These are phyloP conservation scores for Gerosis bhagava DNA, from an alignment of 2,888 invertebrate species.

Conservation along the genomic window DNA sequence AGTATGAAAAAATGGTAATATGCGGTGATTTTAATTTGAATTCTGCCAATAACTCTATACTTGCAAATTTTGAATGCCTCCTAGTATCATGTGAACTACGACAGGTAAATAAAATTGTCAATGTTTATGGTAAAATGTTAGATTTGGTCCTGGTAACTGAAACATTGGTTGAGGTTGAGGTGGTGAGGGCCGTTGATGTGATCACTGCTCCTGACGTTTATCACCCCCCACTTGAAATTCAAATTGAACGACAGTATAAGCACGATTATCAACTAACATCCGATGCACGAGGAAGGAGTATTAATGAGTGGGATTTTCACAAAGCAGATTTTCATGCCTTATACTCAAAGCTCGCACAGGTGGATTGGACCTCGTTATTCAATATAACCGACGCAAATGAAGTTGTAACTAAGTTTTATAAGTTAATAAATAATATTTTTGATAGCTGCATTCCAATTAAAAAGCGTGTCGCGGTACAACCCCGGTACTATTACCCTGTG, in stretches of 20 bases:
- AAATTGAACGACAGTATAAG: not conserved
- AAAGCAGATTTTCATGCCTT: not conserved
- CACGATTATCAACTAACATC: too few species aligned
- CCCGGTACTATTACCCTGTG: conserved; percentile 1
- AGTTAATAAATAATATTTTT: not conserved
- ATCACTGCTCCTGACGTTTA: not conserved
- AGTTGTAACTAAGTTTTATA: not conserved
- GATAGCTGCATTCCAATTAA: conserved; percentile 6
- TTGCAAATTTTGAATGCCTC: conserved; percentile 1
- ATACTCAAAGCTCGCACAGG: not conserved
- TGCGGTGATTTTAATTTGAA: conserved; percentile 4
- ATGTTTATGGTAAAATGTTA: not conserved
- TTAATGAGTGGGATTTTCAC: conserved; percentile 3
- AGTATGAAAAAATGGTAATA: not conserved
- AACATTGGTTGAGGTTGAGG: not conserved
- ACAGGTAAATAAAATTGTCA: conserved; percentile 4
- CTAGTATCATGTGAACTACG: not conserved
- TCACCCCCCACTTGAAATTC: conserved; percentile 3
- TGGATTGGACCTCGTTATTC: not conserved
- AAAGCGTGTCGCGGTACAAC: not conserved
- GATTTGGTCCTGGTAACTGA: conserved; percentile 4
- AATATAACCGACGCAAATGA: not conserved
- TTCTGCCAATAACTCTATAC: not conserved
- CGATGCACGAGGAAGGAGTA: too few species aligned
- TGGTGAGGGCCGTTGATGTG: not conserved